phyloP scores from a whole-genome alignment of 2,113 vertebrate species.

The Tragelaphus imberbis region DNA sequence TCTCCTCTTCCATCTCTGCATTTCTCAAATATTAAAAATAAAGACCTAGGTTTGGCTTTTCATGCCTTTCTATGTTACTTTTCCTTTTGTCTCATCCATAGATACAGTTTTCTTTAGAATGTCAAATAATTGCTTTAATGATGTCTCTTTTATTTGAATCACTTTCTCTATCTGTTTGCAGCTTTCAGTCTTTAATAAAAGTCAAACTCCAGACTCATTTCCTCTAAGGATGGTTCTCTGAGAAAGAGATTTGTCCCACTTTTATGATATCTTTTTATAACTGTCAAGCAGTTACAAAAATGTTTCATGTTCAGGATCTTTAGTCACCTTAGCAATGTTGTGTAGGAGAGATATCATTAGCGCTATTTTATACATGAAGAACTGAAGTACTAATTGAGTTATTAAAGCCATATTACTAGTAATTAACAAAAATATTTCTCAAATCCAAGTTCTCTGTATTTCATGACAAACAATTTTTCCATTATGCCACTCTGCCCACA shows the following conservation, averaged over 20 bases:
- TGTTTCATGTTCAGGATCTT: background rate
- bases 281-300: background rate
- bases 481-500: background rate
- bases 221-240: background rate
- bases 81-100: background rate
- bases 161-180: background rate
- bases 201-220: background rate
- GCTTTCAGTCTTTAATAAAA: background rate
- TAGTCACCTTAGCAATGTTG: background rate
- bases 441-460: background rate
- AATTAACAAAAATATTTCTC: background rate
- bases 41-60: background rate
- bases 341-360: background rate
- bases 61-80: background rate
- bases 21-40: background rate
- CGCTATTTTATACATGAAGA: background rate
- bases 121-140: background rate
- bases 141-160: background rate
- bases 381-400: background rate
- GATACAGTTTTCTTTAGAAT: background rate
- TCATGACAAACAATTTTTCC: background rate
- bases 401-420: background rate
- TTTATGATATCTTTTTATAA: constrained; percentile 31
- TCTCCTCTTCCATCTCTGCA: background rate
- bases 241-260: background rate